Evolutionary conservation across 2,797 vertebrate species (phyloP).

Genomic region (Sebastes elongatus): DNA sequence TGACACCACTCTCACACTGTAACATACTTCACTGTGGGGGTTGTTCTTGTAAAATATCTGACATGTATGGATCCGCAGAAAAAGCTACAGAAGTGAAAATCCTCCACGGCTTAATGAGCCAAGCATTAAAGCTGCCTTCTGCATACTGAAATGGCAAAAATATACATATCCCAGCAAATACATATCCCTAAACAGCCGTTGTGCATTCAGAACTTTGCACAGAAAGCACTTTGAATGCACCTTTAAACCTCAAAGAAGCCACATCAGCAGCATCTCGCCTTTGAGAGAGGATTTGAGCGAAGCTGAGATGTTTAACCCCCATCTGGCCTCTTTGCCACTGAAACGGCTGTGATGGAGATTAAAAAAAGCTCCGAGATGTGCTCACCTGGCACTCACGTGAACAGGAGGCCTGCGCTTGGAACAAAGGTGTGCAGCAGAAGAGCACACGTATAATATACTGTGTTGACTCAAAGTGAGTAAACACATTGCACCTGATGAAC

Average conservation of each 20-base stretch:
- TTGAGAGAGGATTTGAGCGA: conserved; percentile 52
- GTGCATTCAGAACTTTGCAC: conserved; percentile 47
- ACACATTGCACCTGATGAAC: conserved; percentile 50
- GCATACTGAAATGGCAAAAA: conserved; percentile 17
- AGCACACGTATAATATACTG: conserved; percentile 4
- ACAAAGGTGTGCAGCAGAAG: conserved; percentile 36
- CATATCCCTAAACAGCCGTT: conserved; percentile 47
- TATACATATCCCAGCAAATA: conserved; percentile 35
- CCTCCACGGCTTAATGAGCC: conserved; percentile 5
- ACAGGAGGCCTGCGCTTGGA: conserved; percentile 15
- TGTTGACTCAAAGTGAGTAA: conserved; percentile 59
- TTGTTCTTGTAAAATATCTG: not conserved
- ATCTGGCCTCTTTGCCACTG: conserved; percentile 33
- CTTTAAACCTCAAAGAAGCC: conserved; percentile 59
- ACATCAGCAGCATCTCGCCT: conserved; percentile 70
- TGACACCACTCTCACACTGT: not conserved
- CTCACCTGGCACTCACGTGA: conserved; percentile 62
- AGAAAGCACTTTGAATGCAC: conserved; percentile 65
- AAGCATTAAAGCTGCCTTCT: conserved; percentile 7
- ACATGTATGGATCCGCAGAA: not conserved
- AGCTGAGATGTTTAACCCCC: conserved; percentile 45
- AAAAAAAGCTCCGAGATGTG: conserved; percentile 60
- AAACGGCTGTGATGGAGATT: conserved; percentile 58
- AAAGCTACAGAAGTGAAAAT: conserved; percentile 9
- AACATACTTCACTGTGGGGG: not conserved